These are phyloP conservation scores for Eupithecia centaureata DNA, from an alignment of 2,888 invertebrate species.

Conservation along the genomic window DNA sequence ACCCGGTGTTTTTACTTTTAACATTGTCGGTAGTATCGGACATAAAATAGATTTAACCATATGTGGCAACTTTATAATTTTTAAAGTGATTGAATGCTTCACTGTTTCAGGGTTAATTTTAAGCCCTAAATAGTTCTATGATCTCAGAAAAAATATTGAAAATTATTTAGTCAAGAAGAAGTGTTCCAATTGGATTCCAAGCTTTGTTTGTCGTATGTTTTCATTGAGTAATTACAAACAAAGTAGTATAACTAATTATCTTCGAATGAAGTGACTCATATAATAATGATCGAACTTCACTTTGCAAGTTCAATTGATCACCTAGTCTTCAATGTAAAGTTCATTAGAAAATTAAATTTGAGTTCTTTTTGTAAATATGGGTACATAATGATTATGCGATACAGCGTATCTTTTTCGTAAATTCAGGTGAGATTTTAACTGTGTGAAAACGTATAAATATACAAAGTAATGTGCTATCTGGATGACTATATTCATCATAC, in stretches of 20 bases:
- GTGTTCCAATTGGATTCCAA: neutral
- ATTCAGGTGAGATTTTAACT: neutral
- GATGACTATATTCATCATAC: neutral
- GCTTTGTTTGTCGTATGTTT: neutral
- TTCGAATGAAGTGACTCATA: too few species aligned
- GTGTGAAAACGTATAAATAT: neutral
- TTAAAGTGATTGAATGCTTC: neutral
- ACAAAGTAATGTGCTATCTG: neutral
- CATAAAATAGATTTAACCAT: neutral
- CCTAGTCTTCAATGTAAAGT: neutral
- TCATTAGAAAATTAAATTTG: neutral
- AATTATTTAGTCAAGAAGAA: neutral
- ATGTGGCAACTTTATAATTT: neutral
- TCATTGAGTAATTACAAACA: neutral
- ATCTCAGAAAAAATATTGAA: too few species aligned
- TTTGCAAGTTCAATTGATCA: too few species aligned
- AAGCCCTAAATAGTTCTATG: too few species aligned
- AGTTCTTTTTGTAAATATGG: neutral
- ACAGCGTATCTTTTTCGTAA: neutral
- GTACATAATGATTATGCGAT: neutral
- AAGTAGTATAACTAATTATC: too few species aligned
- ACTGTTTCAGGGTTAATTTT: too few species aligned
- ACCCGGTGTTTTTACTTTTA: conserved; percentile 28
- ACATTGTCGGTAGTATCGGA: neutral
- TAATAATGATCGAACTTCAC: too few species aligned